phyloP scores from a whole-genome alignment of 2,113 vertebrate genomes.

The Cinclus mexicanus region DNA sequence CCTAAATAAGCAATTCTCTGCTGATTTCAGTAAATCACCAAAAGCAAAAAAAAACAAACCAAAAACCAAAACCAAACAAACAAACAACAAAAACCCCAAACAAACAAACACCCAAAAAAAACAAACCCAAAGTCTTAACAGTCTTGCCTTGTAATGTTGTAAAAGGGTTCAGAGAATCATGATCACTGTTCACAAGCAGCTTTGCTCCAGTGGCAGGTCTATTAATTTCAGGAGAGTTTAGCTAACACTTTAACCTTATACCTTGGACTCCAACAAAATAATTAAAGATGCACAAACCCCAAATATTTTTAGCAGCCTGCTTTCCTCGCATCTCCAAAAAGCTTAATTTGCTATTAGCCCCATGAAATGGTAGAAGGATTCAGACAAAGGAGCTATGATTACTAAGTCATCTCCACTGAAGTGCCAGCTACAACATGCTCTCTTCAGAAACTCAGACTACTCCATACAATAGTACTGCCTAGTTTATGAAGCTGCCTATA shows the following conservation, averaged over 20 bases:
- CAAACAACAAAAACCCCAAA: no score
- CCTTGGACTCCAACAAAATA: neutral
- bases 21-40: neutral
- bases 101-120: no score
- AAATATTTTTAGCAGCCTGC: neutral
- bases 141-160: neutral
- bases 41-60: neutral
- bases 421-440: neutral
- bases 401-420: neutral
- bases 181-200: neutral
- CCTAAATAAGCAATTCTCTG: neutral
- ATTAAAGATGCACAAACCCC: neutral
- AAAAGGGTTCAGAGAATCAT: neutral
- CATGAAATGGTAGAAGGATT: neutral
- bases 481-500: neutral
- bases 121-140: neutral
- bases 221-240: neutral
- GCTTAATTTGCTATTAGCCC: neutral
- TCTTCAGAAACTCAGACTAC: neutral
- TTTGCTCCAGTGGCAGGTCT: neutral
- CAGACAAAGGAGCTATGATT: conserved; percentile 19
- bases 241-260: neutral
- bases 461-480: neutral
- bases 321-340: neutral
- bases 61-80: accelerated